Percentiles rank a stretch among this genome's conserved stretches.
phyloP scores from a whole-genome alignment of 2,113 vertebrate genomes.

The Poicephalus gulielmi region DNA sequence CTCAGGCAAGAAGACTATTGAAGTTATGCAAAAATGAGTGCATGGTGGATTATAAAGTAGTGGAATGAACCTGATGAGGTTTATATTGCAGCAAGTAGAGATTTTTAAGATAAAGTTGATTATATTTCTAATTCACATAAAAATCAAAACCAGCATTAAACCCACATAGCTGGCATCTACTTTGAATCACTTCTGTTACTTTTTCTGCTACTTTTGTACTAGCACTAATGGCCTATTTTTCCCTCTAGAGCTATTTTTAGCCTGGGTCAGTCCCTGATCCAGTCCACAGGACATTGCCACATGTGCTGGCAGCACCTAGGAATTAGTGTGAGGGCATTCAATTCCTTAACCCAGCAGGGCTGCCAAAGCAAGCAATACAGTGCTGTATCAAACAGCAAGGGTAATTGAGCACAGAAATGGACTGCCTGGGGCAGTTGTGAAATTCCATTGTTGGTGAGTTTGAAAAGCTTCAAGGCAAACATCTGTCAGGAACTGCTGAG shows the following conservation, averaged over 20 bases:
- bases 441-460: constrained; percentile 12
- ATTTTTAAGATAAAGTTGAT: not conserved
- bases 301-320: not conserved
- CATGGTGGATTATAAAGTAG: not conserved
- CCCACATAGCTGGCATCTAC: not conserved
- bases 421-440: not conserved
- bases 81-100: not conserved
- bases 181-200: not conserved
- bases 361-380: not conserved
- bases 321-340: not conserved
- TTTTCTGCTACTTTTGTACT: not conserved
- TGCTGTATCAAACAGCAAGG: not conserved
- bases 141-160: not conserved
- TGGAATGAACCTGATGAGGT: not conserved
- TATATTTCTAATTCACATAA: not conserved
- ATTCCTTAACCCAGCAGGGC: not conserved
- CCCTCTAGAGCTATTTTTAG: not conserved
- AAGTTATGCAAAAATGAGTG: not conserved
- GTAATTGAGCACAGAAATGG: not conserved
- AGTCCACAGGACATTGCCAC: not conserved
- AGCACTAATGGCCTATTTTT: not conserved
- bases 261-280: not conserved
- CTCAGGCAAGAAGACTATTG: not conserved
- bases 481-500: not conserved
- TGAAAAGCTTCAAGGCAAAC: not conserved